Conservation (phyloP, 2,797 vertebrate species). For the Hypotaenidia philippensis region DNA sequence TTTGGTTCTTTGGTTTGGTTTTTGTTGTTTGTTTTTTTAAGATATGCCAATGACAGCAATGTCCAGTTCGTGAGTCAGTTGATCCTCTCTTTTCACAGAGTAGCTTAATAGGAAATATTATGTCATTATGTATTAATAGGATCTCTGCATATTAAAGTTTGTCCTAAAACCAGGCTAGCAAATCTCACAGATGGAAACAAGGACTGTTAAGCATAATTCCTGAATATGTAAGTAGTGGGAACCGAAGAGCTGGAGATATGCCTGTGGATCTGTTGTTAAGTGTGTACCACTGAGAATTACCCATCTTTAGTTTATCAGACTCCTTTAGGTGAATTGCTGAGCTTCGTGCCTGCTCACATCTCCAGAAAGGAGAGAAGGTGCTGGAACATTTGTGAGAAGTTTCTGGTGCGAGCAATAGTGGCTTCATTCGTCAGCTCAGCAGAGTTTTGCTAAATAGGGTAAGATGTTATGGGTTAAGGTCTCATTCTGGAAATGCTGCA, state of each 20-base stretch:
- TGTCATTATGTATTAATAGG: not conserved
- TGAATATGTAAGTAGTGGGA: not conserved
- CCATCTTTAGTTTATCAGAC: not conserved
- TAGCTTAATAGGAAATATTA: not conserved
- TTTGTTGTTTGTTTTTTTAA: not conserved
- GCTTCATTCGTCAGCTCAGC: not conserved
- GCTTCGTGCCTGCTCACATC: accelerated
- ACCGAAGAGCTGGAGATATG: not conserved
- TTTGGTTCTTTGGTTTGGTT: not conserved
- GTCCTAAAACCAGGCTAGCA: not conserved
- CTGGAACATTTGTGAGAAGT: not conserved
- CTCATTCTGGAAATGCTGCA: not conserved
- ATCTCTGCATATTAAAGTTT: not conserved
- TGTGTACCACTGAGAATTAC: not conserved
- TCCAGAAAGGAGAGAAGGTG: not conserved
- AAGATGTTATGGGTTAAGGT: not conserved
- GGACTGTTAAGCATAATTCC: not conserved
- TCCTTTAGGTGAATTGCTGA: not conserved
- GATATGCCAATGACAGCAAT: not conserved
- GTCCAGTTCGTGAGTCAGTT: not conserved
- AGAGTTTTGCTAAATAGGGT: not conserved
- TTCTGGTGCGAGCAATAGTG: not conserved
- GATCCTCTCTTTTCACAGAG: not conserved
- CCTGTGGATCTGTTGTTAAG: not conserved
- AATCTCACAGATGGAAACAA: not conserved